A percentile compares a stretch with the other conserved stretches of the same genome.
phyloP scores from a whole-genome alignment of 2,797 vertebrate species.

The Tokudaia tokunoshimensis region DNA sequence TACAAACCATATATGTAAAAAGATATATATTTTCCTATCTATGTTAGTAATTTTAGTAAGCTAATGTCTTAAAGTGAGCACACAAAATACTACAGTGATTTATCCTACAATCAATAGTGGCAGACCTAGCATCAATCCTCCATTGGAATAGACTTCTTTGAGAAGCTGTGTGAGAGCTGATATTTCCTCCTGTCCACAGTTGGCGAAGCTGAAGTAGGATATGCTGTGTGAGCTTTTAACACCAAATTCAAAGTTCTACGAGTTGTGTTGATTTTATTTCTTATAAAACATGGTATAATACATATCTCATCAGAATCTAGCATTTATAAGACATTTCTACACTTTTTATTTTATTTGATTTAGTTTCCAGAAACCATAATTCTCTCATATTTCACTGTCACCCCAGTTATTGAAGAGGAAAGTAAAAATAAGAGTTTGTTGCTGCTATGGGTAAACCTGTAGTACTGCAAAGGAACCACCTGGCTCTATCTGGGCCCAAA shows the following conservation, averaged over 20 bases:
- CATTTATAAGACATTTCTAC: neutral
- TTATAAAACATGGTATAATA: neutral
- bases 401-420: neutral
- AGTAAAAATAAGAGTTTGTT: neutral
- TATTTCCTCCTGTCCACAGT: neutral
- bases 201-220: neutral
- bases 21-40: neutral
- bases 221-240: neutral
- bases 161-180: neutral
- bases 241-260: neutral
- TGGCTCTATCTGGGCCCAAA: neutral
- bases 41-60: neutral
- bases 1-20: neutral
- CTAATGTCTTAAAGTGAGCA: constrained; percentile 3
- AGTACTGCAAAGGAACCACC: neutral
- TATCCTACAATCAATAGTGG: neutral
- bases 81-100: neutral
- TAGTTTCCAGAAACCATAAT: constrained; percentile 18
- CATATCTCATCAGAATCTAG: neutral
- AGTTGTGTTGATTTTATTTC: neutral
- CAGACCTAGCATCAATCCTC: neutral
- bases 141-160: neutral
- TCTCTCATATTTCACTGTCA: neutral
- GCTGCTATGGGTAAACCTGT: neutral
- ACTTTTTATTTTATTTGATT: constrained; percentile 8